Evolutionary conservation across 1,140 invertebrate genomes (phyloP).

Genomic region (Apis cerana): DNA sequence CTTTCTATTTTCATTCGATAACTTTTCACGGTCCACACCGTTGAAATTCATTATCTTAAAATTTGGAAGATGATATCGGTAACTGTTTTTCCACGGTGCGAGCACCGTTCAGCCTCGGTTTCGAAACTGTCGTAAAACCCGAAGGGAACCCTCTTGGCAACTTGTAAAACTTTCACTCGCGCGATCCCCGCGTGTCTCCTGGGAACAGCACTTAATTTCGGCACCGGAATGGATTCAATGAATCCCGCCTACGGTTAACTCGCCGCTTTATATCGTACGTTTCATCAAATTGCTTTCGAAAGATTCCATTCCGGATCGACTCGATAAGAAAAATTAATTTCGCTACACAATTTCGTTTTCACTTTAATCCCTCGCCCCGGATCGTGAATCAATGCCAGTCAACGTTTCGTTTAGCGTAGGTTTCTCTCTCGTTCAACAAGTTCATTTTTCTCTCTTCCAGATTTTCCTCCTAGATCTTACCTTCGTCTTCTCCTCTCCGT

Average conservation of each 20-base stretch:
- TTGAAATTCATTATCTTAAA: too few relatives aligned
- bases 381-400: neutral
- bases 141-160: neutral
- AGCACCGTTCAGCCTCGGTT: neutral
- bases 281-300: neutral
- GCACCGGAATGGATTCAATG: neutral
- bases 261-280: too few relatives aligned
- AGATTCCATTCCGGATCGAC: neutral
- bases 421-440: neutral
- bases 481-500: too few relatives aligned
- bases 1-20: neutral
- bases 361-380: neutral
- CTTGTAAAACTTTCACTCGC: slow-evolving; percentile 20
- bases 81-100: neutral
- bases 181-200: neutral
- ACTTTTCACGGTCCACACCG: neutral
- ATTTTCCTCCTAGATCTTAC: too few relatives aligned
- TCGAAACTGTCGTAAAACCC: neutral
- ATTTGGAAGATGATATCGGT: neutral
- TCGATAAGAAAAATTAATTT: neutral
- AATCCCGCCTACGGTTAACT: neutral
- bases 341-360: neutral
- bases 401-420: neutral
- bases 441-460: neutral
- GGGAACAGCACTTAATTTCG: slow-evolving; percentile 11